Evolutionary conservation across 2,113 vertebrate species (phyloP).

Genomic region (Heterotilapia buettikoferi): DNA sequence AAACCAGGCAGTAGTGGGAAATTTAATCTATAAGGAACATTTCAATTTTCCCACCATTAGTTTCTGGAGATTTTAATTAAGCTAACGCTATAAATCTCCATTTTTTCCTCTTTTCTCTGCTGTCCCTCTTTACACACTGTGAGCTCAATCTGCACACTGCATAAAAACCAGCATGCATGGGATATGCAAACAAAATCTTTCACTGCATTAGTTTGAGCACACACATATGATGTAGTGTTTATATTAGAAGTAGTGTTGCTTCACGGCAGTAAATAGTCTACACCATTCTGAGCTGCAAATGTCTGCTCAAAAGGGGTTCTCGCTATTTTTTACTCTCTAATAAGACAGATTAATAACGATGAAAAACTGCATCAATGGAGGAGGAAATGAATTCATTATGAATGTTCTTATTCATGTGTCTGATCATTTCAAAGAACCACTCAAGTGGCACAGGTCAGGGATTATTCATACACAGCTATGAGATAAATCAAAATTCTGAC

Average conservation of each 20-base stretch:
- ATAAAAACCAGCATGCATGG: neutral
- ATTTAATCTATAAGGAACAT: conserved; percentile 57
- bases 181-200: conserved; percentile 33
- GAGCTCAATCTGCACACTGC: neutral
- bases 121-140: conserved; percentile 17
- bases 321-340: neutral
- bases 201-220: conserved; percentile 21
- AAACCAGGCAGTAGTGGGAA: conserved; percentile 7
- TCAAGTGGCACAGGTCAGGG: neutral
- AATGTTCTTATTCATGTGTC: neutral
- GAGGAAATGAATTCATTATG: neutral
- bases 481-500: neutral
- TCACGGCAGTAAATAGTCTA: neutral
- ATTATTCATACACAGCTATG: neutral
- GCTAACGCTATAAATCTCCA: conserved; percentile 62
- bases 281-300: neutral
- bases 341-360: neutral
- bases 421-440: neutral
- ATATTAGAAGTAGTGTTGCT: neutral
- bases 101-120: conserved; percentile 43
- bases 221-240: conserved; percentile 6
- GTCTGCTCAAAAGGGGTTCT: neutral
- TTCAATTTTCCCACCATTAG: conserved; percentile 65
- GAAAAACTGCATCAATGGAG: neutral
- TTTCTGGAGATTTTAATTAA: conserved; percentile 65